Evolutionary conservation across 1,140 invertebrate genomes (phyloP), one percentile per base, ranked within the genome.

Genomic region (Drosophila biarmipes): DNA sequence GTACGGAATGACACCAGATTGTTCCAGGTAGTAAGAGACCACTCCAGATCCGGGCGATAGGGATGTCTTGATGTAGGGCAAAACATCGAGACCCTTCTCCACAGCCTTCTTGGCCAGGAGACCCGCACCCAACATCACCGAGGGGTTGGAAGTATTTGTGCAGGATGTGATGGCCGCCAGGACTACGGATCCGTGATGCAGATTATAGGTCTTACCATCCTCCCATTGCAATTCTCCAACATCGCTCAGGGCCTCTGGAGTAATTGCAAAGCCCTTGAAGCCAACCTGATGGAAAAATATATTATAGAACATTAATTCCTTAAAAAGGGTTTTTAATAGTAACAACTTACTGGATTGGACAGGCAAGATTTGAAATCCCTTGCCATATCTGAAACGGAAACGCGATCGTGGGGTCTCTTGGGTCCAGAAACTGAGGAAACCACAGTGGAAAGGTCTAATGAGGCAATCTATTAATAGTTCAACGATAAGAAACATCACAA

Each of bases 121-220:
- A 90, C 98, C 98, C 7, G 97, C 98, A 35, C 97, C 98, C 17
- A 99, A 93, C 98, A 99, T 99, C 6, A 99, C 98, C 73, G 97
- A 98, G 0, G 99, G 98, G 92, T 99, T 99, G 67, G 96, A 98
- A 2, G 98, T 99, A 92, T 99, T 99, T 14, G 98, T 99, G 93
- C 98, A 99, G 43, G 96, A 98, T 1, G 98, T 99, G 73, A 99
- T 99, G 19, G 98, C 98, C 0, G 98, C 98, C 77, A 99, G 99
- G 15, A 99, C 96, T 10, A 99, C 98, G 1, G 97, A 98, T 6
- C 98, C 98, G 92, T 99, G 98, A 2, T 92, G 94, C 19, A 99
- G 93, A 14, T 92, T 94, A 90, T 98, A 98, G 76, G 97, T 95
- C 66, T 95, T 93, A 2, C 95, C 96, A 80, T 98, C 96, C 73